Base-by-base conservation (phyloP, 2,888 invertebrate species). In the Carpatolechia fugitivella region DNA sequence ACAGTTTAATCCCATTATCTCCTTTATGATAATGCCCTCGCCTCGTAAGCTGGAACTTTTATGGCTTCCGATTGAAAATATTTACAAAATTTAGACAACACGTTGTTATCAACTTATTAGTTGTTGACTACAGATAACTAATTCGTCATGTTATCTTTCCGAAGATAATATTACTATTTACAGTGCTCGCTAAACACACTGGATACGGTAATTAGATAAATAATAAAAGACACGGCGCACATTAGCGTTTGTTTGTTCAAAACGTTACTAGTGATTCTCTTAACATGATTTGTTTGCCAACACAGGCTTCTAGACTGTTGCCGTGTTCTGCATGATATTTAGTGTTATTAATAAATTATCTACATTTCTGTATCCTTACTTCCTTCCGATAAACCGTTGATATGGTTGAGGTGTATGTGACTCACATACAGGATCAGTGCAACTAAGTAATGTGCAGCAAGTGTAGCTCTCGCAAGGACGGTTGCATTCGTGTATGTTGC, bases 391-490 rank as follows among this genome's bases (percentile, higher is more conserved):
- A 62, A 14, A 2, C 30, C 14, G 16, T 14, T 14, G 13, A 38
- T n/a, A n/a, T n/a, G n/a, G 16, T n/a, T 11, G 3, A n/a, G 24
- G 6, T 13, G 30, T 31, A 47, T 14, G 29, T 29, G 77, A 77
- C 71, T 75, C 72, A 76, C 70, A 72, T 77, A 72, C 18, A 40
- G 14, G 54, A 47, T 46, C 18, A 18, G 18, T 71, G 69, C 67
- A 62, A 62, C 61, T 64, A 66, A 33, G 50, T 36, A 24, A 24
- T 24, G 14, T 11, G 29, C 65, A 62, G 69, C 69, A 68, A 62
- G 65, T 59, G 61, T 65, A 58, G 72, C 66, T 67, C 70, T 71
- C 65, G 69, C 87, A 87, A 86, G 86, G 86, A 81, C 85, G 74
- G 73, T 75, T 69, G 71, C 84, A 85, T 84, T 84, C 79, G 78